Conservation (phyloP, 1,140 invertebrate species). For the Helicoverpa zea region DNA sequence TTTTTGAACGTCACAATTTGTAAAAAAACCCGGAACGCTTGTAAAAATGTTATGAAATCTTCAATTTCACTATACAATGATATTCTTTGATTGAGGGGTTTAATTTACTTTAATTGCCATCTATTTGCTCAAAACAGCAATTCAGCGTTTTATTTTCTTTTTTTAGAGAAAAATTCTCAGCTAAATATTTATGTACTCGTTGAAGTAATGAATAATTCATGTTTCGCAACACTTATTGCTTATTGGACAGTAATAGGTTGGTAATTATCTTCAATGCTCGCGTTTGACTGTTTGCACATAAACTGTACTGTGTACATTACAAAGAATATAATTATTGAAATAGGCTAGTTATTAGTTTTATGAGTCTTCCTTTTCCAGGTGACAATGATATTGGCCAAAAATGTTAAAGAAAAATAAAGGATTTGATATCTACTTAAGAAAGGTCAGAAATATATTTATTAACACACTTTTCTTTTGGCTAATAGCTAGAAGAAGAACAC, state of each 20-base stretch:
- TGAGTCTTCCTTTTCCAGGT: background rate
- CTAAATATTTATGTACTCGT: background rate
- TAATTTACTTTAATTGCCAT: no score
- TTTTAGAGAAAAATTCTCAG: background rate
- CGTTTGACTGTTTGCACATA: constrained; percentile 22
- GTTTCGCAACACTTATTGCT: background rate
- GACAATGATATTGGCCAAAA: background rate
- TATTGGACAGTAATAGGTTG: constrained; percentile 14
- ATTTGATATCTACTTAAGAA: no score
- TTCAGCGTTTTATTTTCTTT: no score
- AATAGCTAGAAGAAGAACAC: no score
- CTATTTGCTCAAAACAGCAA: no score
- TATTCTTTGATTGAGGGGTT: no score
- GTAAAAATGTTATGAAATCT: no score
- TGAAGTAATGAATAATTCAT: background rate
- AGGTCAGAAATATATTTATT: no score
- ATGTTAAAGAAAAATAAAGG: background rate
- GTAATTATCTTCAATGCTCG: constrained; percentile 30
- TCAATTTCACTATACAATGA: no score
- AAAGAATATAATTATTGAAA: background rate
- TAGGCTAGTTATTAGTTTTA: background rate
- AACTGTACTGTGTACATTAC: background rate
- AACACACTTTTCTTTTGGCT: no score
- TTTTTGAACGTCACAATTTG: no score
- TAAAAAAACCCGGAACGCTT: no score